These are phyloP conservation scores for Oryzias curvinotus DNA, from an alignment of 2,113 vertebrate species.

Conservation along the genomic window DNA sequence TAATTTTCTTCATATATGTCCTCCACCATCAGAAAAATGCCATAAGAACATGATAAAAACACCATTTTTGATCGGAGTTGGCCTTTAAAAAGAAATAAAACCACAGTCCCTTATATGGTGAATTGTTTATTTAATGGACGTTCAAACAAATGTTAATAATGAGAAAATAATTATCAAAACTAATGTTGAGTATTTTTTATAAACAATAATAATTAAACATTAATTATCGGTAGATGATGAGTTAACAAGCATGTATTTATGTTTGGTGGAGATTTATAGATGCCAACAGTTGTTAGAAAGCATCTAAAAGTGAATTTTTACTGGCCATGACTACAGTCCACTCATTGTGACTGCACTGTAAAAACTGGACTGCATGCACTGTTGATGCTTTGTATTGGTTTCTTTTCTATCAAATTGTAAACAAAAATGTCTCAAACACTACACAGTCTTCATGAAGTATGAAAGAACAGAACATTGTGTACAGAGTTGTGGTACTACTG, in stretches of 20 bases:
- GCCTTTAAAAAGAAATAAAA: too few species aligned
- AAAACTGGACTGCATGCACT: background rate
- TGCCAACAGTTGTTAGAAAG: slow-evolving; percentile 12
- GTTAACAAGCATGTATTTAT: slow-evolving; percentile 45
- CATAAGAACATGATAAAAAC: too few species aligned
- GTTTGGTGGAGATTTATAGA: slow-evolving; percentile 45
- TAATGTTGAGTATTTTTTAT: slow-evolving; percentile 15
- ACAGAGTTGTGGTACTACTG: slow-evolving; percentile 52
- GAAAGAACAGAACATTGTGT: slow-evolving; percentile 44
- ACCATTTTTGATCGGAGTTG: too few species aligned
- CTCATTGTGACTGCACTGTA: slow-evolving; percentile 21
- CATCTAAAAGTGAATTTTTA: slow-evolving; percentile 8
- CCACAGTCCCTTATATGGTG: too few species aligned
- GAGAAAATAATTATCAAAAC: background rate
- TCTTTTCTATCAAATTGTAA: slow-evolving; percentile 24
- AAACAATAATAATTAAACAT: slow-evolving; percentile 1
- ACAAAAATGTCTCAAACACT: slow-evolving; percentile 69
- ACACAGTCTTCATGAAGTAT: slow-evolving; percentile 32
- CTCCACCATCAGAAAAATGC: too few species aligned
- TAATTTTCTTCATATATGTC: too few species aligned
- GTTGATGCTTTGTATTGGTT: slow-evolving; percentile 16
- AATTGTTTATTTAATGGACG: too few species aligned
- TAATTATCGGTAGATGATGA: slow-evolving; percentile 42
- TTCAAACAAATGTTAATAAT: too few species aligned
- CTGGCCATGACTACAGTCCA: background rate